Base-by-base conservation (phyloP, 92 coral and sea anemone species). In the Umimayanthus chanpuru region DNA sequence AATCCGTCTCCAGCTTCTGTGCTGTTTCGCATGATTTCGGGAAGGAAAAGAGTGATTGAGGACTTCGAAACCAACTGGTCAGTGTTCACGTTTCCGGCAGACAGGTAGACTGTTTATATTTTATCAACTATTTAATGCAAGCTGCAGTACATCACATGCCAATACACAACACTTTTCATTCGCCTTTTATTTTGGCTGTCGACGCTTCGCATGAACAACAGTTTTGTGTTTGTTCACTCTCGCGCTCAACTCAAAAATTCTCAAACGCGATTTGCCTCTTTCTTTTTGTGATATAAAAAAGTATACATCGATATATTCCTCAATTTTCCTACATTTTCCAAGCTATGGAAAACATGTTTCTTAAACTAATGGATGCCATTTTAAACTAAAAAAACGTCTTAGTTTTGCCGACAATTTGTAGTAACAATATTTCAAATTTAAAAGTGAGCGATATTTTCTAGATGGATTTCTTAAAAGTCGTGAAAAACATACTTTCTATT, bases 161-260 rank as follows among this genome's bases (percentile, higher is more conserved):
- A 81, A 38, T 25, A 10, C 71, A 39, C 32, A 28, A 61, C 47
- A 30, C 18, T 30, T 21, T 26, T 15, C 79, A 75, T 39, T 25
- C 21, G 73, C 26, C 74, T 65, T 67, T 61, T 67, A 77, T 43
- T 77, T 77, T 77, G 58, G 81, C 29, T 81, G 85, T 81, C 74
- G 85, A 40, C 85, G 73, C 72, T 3, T 38, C 25, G 53, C 85
- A 61, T 40, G 74, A 81, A 67, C 38, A 9, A 39, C 1, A 8
- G 55, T 81, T 66, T 81, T 81, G 26, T 64, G 43, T 29, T 61
- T 40, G 58, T 65, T 65, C 85, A 36, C 26, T 81, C 47, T 66
- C 75, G 23, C 56, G 18, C 58, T 40, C 20, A 61, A 61, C 55
- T 39, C 21, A 36, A 65, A 79, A 64, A 81, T 53, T 15, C 16